Conservation (phyloP, 2,888 invertebrate species). For the Lordiphosa andalusiaca region DNA sequence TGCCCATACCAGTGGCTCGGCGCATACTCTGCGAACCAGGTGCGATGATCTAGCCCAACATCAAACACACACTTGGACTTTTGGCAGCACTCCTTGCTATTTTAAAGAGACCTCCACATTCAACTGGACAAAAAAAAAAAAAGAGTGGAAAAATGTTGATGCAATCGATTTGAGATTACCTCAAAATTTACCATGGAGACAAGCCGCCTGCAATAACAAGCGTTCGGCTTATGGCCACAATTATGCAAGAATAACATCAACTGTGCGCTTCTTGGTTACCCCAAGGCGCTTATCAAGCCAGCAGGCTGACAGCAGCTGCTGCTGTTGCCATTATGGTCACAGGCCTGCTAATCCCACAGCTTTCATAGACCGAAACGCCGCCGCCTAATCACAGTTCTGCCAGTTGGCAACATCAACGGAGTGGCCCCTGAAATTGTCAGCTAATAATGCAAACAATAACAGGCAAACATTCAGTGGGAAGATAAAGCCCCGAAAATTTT, state of each 20-base stretch:
- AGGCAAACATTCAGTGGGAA: slow-evolving; percentile 32
- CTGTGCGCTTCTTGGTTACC: slow-evolving; percentile 28
- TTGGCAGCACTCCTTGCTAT: too few species aligned
- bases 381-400: slow-evolving; percentile 35
- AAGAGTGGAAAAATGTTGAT: slow-evolving; percentile 2
- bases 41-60: too few species aligned
- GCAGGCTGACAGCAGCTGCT: slow-evolving; percentile 21
- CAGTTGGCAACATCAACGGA: slow-evolving; percentile 21
- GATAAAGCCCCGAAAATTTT: slow-evolving; percentile 48
- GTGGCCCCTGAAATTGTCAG: slow-evolving; percentile 58
- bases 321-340: slow-evolving; percentile 38
- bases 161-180: slow-evolving; percentile 23
- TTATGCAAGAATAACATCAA: slow-evolving; percentile 52
- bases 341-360: slow-evolving; percentile 55
- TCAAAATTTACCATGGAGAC: slow-evolving; percentile 18
- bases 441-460: slow-evolving; percentile 68
- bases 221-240: slow-evolving; percentile 27
- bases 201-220: slow-evolving; percentile 58
- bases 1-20: too few species aligned
- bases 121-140: too few species aligned
- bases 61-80: too few species aligned
- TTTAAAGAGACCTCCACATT: too few species aligned
- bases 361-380: slow-evolving; percentile 24
- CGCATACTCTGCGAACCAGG: too few species aligned
- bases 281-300: slow-evolving; percentile 49